Base-by-base conservation (phyloP, 2,113 vertebrate genomes). In the Ciconia boyciana region DNA sequence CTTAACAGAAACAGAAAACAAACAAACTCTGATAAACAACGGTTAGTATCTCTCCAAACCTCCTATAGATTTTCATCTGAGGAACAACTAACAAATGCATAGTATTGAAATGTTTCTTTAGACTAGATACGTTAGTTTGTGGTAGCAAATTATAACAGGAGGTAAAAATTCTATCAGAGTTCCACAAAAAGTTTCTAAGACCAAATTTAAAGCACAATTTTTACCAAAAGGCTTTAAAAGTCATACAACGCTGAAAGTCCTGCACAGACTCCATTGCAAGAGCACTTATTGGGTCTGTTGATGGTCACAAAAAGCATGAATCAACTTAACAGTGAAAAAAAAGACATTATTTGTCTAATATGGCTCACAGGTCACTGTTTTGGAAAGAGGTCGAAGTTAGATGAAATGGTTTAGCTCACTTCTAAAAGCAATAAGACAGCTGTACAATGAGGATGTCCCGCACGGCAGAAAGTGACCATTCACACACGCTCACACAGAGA, bases 401-500 rank as follows among this genome's bases (percentile, higher is more conserved):
- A 68, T 36, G 60, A 62, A 84, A 71, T 10, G 32, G 34, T 29
- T 49, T 46, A 36, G 26, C 43, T 75, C 46, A 16, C 43, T 71
- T 70, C 25, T 7, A 21, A 71, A 32, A 68, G 51, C 46, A 74
- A 0, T 43, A 5, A 57, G 54, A 2, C 13, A 88, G 32, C 65
- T 51, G 48, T 4, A 31, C 39, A 58, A 2, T 0, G 32, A 70
- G 55, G 26, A 15, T 11, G 39, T 13, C 43, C 52, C 4, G 0
- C 39, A 29, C 0, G 5, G 71, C 72, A 83, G 18, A 31, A 57
- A 43, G 49, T 4, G 51, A 29, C n/a, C 22, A 3, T 26, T 70
- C 49, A 31, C 39, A 18, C 0, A 1, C 16, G 7, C 36, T 20
- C 16, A 22, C 13, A 10, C 19, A 32, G 5, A 54, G 5, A 49